Evolutionary conservation across 1,140 invertebrate species (phyloP).

Genomic region (Leucophenga varia): DNA sequence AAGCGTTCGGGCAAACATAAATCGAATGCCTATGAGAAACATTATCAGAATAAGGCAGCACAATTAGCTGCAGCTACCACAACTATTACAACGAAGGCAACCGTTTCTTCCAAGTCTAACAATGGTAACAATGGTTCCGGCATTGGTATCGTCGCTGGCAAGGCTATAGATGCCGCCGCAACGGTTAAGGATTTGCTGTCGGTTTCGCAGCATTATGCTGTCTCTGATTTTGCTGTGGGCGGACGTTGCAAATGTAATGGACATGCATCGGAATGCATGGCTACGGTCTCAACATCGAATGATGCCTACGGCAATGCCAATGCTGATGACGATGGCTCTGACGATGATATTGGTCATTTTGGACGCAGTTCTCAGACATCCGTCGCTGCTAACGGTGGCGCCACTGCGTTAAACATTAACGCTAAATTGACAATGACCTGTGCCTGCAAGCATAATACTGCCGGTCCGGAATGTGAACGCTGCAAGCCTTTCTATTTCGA

Average conservation of each 20-base stretch:
- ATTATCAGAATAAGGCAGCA: constrained; percentile 33
- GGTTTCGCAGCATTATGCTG: constrained; percentile 75
- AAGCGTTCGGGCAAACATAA: constrained; percentile 38
- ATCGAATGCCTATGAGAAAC: constrained; percentile 39
- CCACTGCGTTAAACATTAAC: constrained; percentile 50
- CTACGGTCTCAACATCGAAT: constrained; percentile 56
- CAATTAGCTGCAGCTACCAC: constrained; percentile 37
- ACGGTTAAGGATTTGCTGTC: constrained; percentile 53
- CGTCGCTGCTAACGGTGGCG: constrained; percentile 62
- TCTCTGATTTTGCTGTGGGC: constrained; percentile 96
- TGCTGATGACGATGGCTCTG: constrained; percentile 29
- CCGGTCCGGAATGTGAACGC: constrained; percentile 95
- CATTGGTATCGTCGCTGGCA: too few species aligned
- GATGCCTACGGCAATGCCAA: constrained; percentile 53
- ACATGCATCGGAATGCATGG: constrained; percentile 87
- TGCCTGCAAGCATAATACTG: constrained; percentile 98
- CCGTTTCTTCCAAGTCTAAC: constrained; percentile 15
- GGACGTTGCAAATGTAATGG: constrained; percentile 99
- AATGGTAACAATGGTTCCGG: too few species aligned
- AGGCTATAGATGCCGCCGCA: constrained; percentile 30
- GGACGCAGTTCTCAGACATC: constrained; percentile 56
- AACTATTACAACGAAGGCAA: constrained; percentile 1
- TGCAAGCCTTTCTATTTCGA: constrained; percentile 99
- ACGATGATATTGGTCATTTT: constrained; percentile 59
- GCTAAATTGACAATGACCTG: constrained; percentile 69